These are phyloP conservation scores for Caenorhabditis brenneri DNA, from an alignment of 1,140 invertebrate species.

Conservation along the genomic window DNA sequence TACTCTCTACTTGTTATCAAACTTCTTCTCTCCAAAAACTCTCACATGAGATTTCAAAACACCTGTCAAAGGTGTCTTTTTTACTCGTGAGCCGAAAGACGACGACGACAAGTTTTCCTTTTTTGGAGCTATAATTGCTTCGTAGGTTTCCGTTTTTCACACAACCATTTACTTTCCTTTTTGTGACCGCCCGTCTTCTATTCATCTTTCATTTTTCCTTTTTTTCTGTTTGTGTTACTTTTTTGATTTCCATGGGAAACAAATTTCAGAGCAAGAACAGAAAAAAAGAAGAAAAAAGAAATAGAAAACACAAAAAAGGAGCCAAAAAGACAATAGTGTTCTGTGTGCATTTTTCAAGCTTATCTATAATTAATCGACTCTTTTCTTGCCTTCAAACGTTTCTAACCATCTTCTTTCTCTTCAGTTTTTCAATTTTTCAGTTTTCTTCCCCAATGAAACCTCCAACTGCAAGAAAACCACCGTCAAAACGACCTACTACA, in stretches of 20 bases:
- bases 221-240: neutral
- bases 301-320: neutral
- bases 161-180: constrained; percentile 29
- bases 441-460: constrained; percentile 3
- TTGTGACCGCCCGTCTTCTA: neutral
- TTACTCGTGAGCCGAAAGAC: neutral
- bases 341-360: constrained; percentile 23
- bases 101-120: constrained; percentile 11
- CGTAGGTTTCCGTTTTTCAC: constrained; percentile 36
- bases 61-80: constrained; percentile 28
- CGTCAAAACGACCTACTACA: constrained; percentile 7
- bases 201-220: neutral
- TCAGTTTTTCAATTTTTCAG: neutral
- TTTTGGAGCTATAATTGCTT: constrained; percentile 24
- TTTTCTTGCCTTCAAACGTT: neutral
- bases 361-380: constrained; percentile 18
- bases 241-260: neutral
- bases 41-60: constrained; percentile 34
- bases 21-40: neutral
- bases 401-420: neutral
- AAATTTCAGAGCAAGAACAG: neutral
- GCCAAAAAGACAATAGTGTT: neutral
- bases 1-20: constrained; percentile 21
- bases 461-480: constrained; percentile 27
- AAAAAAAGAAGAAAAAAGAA: neutral